phyloP scores from a whole-genome alignment of 2,113 vertebrate species.

The Tringa solitaria region DNA sequence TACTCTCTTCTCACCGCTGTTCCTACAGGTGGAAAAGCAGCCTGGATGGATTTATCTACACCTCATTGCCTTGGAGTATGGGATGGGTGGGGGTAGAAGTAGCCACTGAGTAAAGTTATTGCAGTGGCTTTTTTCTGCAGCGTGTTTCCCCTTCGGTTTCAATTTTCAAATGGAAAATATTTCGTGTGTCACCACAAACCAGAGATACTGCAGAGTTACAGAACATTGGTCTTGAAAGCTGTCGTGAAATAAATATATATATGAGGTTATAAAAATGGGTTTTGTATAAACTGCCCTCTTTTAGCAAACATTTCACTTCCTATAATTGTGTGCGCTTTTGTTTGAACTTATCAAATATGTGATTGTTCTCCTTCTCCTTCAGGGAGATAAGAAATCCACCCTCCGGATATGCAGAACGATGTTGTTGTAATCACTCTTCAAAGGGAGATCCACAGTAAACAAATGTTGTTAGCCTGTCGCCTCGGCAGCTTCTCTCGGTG shows the following conservation, averaged over 20 bases:
- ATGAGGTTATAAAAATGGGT: slow-evolving; percentile 56
- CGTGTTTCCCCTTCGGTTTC: not conserved
- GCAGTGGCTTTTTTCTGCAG: not conserved
- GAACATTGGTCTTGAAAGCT: slow-evolving; percentile 2
- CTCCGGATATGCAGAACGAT: slow-evolving; percentile 58
- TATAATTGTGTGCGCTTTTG: slow-evolving; percentile 59
- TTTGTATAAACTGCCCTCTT: slow-evolving; percentile 58
- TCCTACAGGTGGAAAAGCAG: not conserved
- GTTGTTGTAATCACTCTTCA: slow-evolving; percentile 58
- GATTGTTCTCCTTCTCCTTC: slow-evolving; percentile 57
- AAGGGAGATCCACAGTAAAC: slow-evolving; percentile 58
- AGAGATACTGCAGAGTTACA: not conserved
- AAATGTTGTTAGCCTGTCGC: not conserved
- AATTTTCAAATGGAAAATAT: not conserved
- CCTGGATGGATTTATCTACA: not conserved
- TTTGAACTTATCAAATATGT: slow-evolving; percentile 65
- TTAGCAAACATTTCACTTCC: slow-evolving; percentile 58
- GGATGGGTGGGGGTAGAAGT: not conserved
- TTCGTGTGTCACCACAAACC: not conserved
- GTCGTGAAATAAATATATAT: slow-evolving; percentile 7
- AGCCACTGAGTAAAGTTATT: not conserved
- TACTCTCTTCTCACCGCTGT: fast-evolving
- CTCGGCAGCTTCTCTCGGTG: not conserved
- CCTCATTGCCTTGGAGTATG: fast-evolving
- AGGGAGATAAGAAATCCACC: slow-evolving; percentile 63